Evolutionary conservation across 2,888 invertebrate genomes (phyloP), one percentile per base, ranked within the genome.

Genomic region (Cotesia congregata): DNA sequence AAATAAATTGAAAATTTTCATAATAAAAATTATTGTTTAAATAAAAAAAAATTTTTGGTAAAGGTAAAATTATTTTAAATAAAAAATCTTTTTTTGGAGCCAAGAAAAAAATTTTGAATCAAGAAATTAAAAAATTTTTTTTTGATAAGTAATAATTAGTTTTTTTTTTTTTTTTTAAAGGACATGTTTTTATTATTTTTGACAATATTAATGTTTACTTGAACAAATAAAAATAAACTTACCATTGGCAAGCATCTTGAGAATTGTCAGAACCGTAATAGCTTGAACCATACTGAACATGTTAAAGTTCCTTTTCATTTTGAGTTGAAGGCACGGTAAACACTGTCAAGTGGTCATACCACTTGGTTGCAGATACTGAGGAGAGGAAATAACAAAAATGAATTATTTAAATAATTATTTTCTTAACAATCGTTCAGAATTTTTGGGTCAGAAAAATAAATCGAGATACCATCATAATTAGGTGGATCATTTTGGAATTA

Each of bases 211-310:
- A 30, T 30, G 30, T 30, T 30, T 30, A 30, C 3, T 30, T 30
- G 2, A 30, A 30, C 30, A 30, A 30, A 30, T 30, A 3, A 30
- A 30, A 30, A 30, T 30, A 30, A 30, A 86, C 91, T 90, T 91
- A 95, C 95, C 95, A 90, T 95, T 94, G 80, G 94, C 94, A 89
- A 93, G 91, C 94, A 95, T 95, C 87, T 94, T 94, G 87, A 95
- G 92, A 91, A 95, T 94, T 86, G 95, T 95, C 85, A 95, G 93
- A 88, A 95, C 94, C 89, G 95, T 95, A 89, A 95, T 95, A 91
- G 95, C 94, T 93, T 95, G 95, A 92, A 95, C 94, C 93, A 95
- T 94, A 86, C 90, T 92, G 90, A 92, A 91, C 83, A 92, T 87
- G 88, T 90, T 90, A 85, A 90, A 90, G 87, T 90, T 90, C 89